A percentile compares a stretch with the other conserved stretches of the same genome.
Conservation (phyloP, 2,888 invertebrate species). For the Heliothis peltigera region DNA sequence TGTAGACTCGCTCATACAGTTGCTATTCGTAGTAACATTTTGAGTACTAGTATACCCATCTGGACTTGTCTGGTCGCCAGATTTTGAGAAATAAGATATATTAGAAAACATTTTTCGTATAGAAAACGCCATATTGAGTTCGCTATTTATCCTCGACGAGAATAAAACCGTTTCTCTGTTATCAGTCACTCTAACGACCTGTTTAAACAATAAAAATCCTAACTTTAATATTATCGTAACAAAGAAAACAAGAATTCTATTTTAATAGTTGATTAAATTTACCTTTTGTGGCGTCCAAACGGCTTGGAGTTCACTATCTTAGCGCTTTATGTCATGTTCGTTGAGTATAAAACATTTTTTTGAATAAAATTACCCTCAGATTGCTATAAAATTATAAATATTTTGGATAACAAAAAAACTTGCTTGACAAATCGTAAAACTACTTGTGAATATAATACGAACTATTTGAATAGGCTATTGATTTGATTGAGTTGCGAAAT, state of each 20-base stretch:
- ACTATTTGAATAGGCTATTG: conserved; percentile 7
- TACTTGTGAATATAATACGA: conserved; percentile 34
- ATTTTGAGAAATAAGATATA: conserved; percentile 83
- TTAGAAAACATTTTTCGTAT: conserved; percentile 84
- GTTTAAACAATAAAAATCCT: conserved; percentile 34
- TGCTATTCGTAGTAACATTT: conserved; percentile 33
- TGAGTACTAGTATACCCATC: conserved; percentile 23
- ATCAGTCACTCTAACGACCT: conserved; percentile 44
- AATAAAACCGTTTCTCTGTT: conserved; percentile 32
- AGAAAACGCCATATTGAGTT: conserved; percentile 82
- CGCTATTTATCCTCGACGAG: conserved; percentile 17
- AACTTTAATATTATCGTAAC: conserved; percentile 33
- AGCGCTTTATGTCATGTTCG: conserved; percentile 67
- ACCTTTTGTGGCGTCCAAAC: conserved; percentile 58
- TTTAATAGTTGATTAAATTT: conserved; percentile 40
- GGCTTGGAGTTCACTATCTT: conserved; percentile 49
- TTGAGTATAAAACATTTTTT: conserved; percentile 41
- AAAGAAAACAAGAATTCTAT: conserved; percentile 42
- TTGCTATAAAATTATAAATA: conserved; percentile 43
- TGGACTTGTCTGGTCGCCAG: conserved; percentile 63
- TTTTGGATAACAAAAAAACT: conserved; percentile 49
- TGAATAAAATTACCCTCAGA: conserved; percentile 71
- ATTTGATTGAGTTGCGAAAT: background rate
- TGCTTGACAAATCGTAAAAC: conserved; percentile 44
- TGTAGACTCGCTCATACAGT: conserved; percentile 56